Conservation (phyloP, 2,113 vertebrate species). For the Nasalis larvatus region DNA sequence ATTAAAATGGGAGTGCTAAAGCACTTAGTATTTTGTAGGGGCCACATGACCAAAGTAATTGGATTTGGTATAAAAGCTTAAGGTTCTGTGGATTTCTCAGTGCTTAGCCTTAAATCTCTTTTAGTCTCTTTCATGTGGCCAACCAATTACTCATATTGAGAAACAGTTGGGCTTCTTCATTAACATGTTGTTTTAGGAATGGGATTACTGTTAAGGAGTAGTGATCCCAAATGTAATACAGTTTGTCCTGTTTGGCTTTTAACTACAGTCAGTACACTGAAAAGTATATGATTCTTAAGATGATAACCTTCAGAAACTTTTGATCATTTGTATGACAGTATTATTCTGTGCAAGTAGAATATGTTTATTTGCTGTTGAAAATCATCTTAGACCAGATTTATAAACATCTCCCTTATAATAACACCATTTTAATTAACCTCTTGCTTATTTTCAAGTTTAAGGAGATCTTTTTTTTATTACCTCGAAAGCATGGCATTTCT, state of each 20-base stretch:
- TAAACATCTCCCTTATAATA: not conserved
- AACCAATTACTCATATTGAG: not conserved
- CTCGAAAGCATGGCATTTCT: not conserved
- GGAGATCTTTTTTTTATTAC: not conserved
- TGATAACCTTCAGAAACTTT: not conserved
- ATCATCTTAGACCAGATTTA: not conserved
- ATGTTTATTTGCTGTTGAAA: not conserved
- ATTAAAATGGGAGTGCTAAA: not conserved
- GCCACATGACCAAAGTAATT: not conserved
- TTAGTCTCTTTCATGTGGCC: not conserved
- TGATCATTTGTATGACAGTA: not conserved
- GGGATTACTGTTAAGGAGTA: not conserved
- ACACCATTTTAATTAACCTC: not conserved
- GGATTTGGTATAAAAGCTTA: not conserved
- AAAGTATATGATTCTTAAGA: not conserved
- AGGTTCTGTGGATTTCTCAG: not conserved
- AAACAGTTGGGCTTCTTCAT: not conserved
- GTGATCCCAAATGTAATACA: not conserved
- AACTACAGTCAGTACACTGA: not conserved
- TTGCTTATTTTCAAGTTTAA: not conserved
- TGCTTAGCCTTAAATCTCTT: not conserved
- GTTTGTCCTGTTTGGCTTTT: not conserved
- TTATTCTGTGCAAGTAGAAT: constrained; percentile 7
- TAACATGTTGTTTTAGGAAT: not conserved
- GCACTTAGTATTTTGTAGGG: not conserved